Conservation (phyloP, 1,140 invertebrate genomes). For the Maconellicoccus hirsutus region DNA sequence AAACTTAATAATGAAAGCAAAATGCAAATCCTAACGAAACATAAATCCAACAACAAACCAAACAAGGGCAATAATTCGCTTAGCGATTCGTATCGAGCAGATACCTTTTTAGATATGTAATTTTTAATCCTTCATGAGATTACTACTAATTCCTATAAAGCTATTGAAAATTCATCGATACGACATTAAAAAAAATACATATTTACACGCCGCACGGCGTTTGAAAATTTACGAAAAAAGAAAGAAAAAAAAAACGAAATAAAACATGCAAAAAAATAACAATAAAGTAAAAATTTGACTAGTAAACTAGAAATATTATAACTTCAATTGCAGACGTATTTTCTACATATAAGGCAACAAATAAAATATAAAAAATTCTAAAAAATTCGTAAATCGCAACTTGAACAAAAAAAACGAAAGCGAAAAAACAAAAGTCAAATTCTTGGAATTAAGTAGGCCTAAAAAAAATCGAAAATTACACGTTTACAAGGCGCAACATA, state of each 20-base stretch:
- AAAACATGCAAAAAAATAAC: slow-evolving; percentile 20
- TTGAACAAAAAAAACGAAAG: slow-evolving; percentile 3
- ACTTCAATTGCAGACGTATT: not conserved
- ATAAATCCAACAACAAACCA: not conserved
- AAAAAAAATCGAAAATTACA: slow-evolving; percentile 6
- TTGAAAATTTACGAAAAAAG: not conserved
- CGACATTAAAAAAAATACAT: not conserved
- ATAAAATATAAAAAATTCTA: not conserved
- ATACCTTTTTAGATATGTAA: no score
- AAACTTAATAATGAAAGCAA: not conserved
- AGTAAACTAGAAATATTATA: slow-evolving; percentile 18
- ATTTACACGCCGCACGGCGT: not conserved
- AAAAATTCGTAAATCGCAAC: not conserved
- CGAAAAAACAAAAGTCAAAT: slow-evolving; percentile 6
- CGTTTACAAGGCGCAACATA: not conserved
- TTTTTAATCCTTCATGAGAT: no score
- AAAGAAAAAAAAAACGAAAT: slow-evolving; percentile 6
- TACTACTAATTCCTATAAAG: no score
- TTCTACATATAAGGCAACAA: not conserved
- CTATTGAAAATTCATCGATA: not conserved
- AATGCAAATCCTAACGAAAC: slow-evolving; percentile 4
- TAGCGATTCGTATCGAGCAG: no score
- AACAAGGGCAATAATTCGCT: not conserved
- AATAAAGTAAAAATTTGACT: slow-evolving; percentile 14
- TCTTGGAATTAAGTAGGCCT: slow-evolving; percentile 22